Evolutionary conservation across 2,888 invertebrate genomes (phyloP), one percentile per base, ranked within the genome.

Genomic region (Coelinius sp.): DNA sequence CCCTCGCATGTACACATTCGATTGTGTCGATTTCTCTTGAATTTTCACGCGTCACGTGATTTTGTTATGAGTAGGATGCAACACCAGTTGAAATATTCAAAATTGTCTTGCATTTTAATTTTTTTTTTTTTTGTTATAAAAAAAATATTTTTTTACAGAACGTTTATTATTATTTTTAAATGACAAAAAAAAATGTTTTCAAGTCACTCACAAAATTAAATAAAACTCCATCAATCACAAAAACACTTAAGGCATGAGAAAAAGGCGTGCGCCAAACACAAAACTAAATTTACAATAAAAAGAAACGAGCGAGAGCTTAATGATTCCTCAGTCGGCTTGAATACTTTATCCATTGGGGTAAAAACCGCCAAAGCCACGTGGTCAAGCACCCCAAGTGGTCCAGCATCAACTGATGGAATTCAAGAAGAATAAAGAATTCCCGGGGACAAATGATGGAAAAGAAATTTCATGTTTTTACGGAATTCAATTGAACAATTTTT

Each of bases 11-110:
- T 17, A 59, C 59, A 59, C 24, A 27, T 8, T 59, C 59, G 59
- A 59, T 63, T 63, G 63, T 63, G 24, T 41, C 41, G 24, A 63
- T 63, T 63, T 63, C 63, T 63, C 63, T 56, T 44, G 25, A 71
- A 71, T 71, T 71, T 71, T 71, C 66, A 71, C 71, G 71, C 71
- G 71, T 71, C 71, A 71, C 49, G 63, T 24, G 41, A 41, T 35
- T 22, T n/a, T 7, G 14, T 41, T 22, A 24, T 12, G 24, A 4
- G n/a, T 25, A 17, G 20, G 10, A 14, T 14, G 17, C 7, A 17
- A 5, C 1, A 63, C 22, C 63, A 41, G 41, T 63, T 2, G 22
- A 49, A 6, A 14, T 1, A 49, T 49, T 49, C 2, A 49, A 49
- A 49, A 49, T 49, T 5, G 12, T 44, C n/a, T 44, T 44, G 44